Base-by-base conservation (phyloP, 2,888 invertebrate species). In the Cetonia aurata region DNA sequence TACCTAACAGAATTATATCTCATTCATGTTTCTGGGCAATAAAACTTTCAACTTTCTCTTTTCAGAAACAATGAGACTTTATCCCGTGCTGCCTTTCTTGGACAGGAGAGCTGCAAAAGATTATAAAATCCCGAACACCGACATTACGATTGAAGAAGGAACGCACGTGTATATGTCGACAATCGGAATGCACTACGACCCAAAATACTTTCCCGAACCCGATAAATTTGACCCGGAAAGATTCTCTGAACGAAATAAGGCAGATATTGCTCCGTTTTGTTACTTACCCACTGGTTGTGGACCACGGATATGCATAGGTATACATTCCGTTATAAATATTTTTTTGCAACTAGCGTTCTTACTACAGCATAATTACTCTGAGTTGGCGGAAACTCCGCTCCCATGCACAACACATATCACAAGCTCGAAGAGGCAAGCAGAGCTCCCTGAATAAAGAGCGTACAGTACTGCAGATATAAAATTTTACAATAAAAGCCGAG, bases 51-150 rank as follows among this genome's bases (percentile, higher is more conserved):
- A 33, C n/a, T 15, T 37, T 33, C 15, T 41, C 42, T 15, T 57
- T 72, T 57, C 77, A 80, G 85, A 85, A 76, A 80, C 83, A 0
- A 75, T 85, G 15, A 74, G 85, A n/a, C 76, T 80, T 53, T 83
- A 82, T 71, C 83, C 85, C 6, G 79, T 82, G 0, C 73, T 81
- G 0, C 74, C 79, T 0, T 70, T 78, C 6, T 9, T 80, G 10
- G 74, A 76, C 50, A 72, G 81, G 17, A 59, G 70, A 25, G 76
- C 77, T 48, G 78, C 76, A 3, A 74, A 75, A 72, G 73, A 75
- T 13, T 81, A 79, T 57, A 70, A 71, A 15, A 74, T 81, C 19
- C 79, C 80, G 0, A 73, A 73, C 9, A 78, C 77, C 1, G 71
- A 78, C 25, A 57, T 76, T 6, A 68, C 62, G 10, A 75, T 82